Evolutionary conservation across 2,113 vertebrate genomes (phyloP).

Genomic region (Hystrix cristata): DNA sequence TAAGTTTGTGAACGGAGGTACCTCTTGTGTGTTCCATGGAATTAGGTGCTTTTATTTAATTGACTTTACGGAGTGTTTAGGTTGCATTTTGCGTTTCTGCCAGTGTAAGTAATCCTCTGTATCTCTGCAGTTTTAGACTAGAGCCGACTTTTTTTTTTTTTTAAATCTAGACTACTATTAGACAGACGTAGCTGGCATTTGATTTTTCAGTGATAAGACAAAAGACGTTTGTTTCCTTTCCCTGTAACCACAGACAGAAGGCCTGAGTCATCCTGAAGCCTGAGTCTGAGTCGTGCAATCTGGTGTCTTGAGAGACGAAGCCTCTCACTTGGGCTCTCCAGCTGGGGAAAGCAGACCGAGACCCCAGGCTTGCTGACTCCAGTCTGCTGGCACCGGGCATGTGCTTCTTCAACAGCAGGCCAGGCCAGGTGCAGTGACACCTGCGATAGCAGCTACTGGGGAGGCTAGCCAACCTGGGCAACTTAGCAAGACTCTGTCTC

Average conservation of each 20-base stretch:
- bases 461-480: neutral
- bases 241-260: slow-evolving; percentile 17
- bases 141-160: neutral
- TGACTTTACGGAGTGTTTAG: neutral
- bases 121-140: slow-evolving; percentile 14
- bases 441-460: neutral
- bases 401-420: neutral
- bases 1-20: no score
- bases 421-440: neutral
- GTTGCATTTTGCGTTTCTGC: neutral
- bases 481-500: neutral
- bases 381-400: neutral
- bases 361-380: neutral
- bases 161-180: neutral
- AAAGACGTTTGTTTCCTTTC: neutral
- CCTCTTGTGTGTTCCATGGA: neutral
- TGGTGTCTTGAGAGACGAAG: neutral
- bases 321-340: neutral
- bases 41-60: neutral
- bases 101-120: slow-evolving; percentile 7
- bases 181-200: neutral
- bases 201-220: slow-evolving; percentile 25
- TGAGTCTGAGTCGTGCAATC: neutral
- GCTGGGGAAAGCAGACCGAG: neutral
- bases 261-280: neutral